Evolutionary conservation across 2,113 vertebrate species (phyloP), one percentile per base, ranked within the genome.

Genomic region (Oncorhynchus mykiss): DNA sequence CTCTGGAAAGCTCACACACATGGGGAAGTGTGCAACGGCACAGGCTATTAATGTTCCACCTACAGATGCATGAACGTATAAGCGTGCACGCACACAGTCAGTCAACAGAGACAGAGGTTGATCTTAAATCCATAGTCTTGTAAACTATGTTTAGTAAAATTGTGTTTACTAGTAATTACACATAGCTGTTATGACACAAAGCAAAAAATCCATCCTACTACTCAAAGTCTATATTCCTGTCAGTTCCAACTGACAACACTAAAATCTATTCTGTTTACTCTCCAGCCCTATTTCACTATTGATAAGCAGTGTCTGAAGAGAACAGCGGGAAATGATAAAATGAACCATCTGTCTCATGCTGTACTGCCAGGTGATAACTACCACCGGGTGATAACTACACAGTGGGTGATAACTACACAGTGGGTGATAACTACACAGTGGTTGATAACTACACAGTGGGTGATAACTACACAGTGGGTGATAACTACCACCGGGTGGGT

Each of bases 1-100:
- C 31, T 59, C 76, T 31, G 39, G 75, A 66, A 78, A 27, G 11
- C 39, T 60, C 59, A 27, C 8, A 59, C 57, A n/a, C 67, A 18
- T 9, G 39, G 39, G 39, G 39, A 45, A 45, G 39, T 45, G 39
- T 9, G 39, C 39, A 45, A 45, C 39, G 39, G 2, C 8, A 45
- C 14, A 13, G 16, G 31, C 27, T 20, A 31, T 34, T 14, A 18
- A 51, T 9, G 22, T 31, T 45, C 2, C 29, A 72, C 29, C 22
- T n/a, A 70, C 12, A 20, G 25, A 31, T 20, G 11, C 20, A 45
- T 45, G 2, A 45, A 45, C 39, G 2, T 45, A 2, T 29, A 13
- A 1, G 54, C 25, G 13, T 20, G 54, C n/a, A 51, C n/a, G 54
- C 29, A 31, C 2, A 25, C 49, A 16, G 14, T 54, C 49, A 54